phyloP scores from a whole-genome alignment of 1,140 invertebrate genomes.

The Dolichoris vasculosae region DNA sequence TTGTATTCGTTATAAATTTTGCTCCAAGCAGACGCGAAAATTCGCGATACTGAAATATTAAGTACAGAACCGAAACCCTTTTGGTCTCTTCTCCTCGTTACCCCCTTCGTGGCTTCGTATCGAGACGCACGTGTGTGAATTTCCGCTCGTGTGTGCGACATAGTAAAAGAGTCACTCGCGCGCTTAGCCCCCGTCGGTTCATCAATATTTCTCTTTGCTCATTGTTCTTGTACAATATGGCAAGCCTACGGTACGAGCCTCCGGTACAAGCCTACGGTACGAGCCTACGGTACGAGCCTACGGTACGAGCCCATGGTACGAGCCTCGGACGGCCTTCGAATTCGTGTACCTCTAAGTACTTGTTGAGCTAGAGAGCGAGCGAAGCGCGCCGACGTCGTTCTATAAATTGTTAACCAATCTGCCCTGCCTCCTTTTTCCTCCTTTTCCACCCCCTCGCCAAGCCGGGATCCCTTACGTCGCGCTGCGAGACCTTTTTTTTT shows the following conservation, averaged over 20 bases:
- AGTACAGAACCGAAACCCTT: slow-evolving; percentile 65
- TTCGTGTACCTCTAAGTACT: slow-evolving; percentile 43
- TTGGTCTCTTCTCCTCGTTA: not conserved
- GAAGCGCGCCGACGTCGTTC: slow-evolving; percentile 37
- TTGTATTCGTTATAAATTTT: not conserved
- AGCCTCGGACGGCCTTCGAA: slow-evolving; percentile 24
- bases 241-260: slow-evolving; percentile 52
- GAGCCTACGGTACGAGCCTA: too few relatives aligned
- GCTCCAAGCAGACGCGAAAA: slow-evolving; percentile 66
- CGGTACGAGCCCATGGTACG: slow-evolving; percentile 54
- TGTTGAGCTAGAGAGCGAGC: slow-evolving; percentile 48
- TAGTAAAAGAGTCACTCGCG: slow-evolving; percentile 40
- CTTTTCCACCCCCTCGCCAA: slow-evolving; percentile 2
- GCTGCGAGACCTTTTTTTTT: not conserved
- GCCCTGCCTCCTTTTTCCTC: slow-evolving; percentile 7
- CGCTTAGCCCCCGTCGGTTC: slow-evolving; percentile 64
- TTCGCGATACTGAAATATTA: slow-evolving; percentile 73
- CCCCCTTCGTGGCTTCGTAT: not conserved
- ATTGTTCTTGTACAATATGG: slow-evolving; percentile 72
- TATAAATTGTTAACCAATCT: slow-evolving; percentile 51
- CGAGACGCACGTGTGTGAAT: slow-evolving; percentile 36
- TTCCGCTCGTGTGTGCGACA: not conserved
- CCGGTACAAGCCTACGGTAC: slow-evolving; percentile 54
- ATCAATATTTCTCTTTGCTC: slow-evolving; percentile 74
- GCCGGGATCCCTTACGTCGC: not conserved